Evolutionary conservation across 2,113 vertebrate genomes (phyloP).

Genomic region (Cyanoderma ruficeps): DNA sequence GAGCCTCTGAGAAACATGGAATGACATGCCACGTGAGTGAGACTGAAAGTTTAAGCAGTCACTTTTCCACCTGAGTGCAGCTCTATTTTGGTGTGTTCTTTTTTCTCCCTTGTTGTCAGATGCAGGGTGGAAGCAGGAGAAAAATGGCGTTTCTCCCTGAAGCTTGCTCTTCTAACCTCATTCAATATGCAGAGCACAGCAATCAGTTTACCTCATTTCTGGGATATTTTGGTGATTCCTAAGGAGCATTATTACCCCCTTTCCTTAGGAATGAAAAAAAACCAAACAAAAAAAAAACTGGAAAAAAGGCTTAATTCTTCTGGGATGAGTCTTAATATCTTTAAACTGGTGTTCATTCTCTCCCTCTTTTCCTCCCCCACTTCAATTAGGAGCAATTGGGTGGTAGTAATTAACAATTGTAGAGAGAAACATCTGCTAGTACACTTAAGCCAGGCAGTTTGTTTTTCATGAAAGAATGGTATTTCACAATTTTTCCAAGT

Average conservation of each 20-base stretch:
- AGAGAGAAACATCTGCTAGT: slow-evolving; percentile 71
- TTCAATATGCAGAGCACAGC: background rate
- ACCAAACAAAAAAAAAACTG: no score
- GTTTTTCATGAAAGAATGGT: slow-evolving; percentile 67
- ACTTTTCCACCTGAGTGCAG: background rate
- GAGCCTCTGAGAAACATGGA: background rate
- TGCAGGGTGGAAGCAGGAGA: background rate
- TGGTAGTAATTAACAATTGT: slow-evolving; percentile 68
- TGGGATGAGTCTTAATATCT: background rate
- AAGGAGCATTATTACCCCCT: background rate
- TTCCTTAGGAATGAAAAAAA: background rate
- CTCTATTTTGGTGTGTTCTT: background rate
- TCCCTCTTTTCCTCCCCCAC: background rate
- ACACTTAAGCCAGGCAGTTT: slow-evolving; percentile 67
- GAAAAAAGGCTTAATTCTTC: background rate
- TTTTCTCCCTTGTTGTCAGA: background rate
- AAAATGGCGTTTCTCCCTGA: background rate
- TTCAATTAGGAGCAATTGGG: slow-evolving; percentile 36
- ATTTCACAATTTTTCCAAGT: slow-evolving; percentile 72
- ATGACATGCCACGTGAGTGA: background rate
- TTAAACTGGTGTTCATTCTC: slow-evolving; percentile 12
- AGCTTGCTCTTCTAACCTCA: background rate
- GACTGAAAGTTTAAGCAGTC: background rate
- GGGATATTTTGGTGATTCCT: background rate
- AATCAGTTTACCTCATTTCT: background rate